Evolutionary conservation across 2,888 invertebrate species (phyloP).

Genomic region (Synanthedon vespiformis): DNA sequence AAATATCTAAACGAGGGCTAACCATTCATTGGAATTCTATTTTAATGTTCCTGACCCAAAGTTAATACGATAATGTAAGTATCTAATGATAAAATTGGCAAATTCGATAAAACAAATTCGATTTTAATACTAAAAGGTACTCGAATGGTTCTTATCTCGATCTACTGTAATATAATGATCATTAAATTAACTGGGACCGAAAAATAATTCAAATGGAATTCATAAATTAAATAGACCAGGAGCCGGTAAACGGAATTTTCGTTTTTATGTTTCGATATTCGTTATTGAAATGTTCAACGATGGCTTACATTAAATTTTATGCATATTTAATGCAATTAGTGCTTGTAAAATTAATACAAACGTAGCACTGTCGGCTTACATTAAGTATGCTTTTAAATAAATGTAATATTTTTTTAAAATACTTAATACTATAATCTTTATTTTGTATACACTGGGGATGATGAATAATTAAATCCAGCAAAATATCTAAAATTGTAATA

Average conservation of each 20-base stretch:
- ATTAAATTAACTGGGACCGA: conserved; percentile 36
- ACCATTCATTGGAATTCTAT: no score
- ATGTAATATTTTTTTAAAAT: no score
- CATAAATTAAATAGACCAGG: conserved; percentile 37
- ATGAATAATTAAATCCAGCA: no score
- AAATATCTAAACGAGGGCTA: no score
- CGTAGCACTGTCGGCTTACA: not conserved
- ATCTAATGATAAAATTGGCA: conserved; percentile 23
- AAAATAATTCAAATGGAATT: conserved; percentile 31
- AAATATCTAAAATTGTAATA: no score
- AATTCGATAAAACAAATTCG: conserved; percentile 39
- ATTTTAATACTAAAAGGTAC: conserved; percentile 4
- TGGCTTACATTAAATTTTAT: conserved; percentile 19
- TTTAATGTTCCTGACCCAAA: not conserved
- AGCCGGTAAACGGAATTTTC: conserved; percentile 9
- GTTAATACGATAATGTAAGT: conserved; percentile 24
- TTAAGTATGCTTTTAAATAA: no score
- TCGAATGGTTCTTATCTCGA: conserved; percentile 12
- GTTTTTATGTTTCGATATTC: not conserved
- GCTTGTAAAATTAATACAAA: not conserved
- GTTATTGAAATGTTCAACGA: conserved; percentile 13
- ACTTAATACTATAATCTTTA: no score
- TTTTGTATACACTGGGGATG: no score
- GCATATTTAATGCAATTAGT: conserved; percentile 1
- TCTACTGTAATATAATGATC: conserved; percentile 33